Evolutionary conservation across 2,797 vertebrate species (phyloP).

Genomic region (Heterohyrax brucei): DNA sequence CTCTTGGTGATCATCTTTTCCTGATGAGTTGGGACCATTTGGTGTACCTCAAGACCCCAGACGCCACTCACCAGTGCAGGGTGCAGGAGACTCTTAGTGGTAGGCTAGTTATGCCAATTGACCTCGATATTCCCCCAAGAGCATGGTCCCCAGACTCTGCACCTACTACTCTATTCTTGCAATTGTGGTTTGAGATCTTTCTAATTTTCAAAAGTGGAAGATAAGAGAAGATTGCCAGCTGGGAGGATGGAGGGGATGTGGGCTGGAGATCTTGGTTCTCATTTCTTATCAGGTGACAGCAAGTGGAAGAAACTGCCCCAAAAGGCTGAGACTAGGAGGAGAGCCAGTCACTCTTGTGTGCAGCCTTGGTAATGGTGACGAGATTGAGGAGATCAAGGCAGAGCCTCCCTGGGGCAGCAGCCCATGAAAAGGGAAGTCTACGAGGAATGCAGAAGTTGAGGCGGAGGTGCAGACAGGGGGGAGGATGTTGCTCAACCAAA

Average conservation of each 20-base stretch:
- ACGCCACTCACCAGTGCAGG: too few relatives aligned
- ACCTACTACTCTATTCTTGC: too few relatives aligned
- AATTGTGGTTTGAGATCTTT: background rate
- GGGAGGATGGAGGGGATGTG: background rate
- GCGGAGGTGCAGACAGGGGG: background rate
- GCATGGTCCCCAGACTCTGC: too few relatives aligned
- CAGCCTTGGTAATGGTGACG: background rate
- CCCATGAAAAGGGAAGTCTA: background rate
- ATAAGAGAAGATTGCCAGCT: background rate
- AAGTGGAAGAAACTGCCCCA: background rate
- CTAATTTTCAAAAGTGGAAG: background rate
- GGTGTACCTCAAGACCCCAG: too few relatives aligned
- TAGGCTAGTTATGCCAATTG: too few relatives aligned
- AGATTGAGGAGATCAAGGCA: background rate
- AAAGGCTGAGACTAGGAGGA: background rate
- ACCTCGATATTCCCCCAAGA: too few relatives aligned
- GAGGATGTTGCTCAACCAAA: background rate
- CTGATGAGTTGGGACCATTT: too few relatives aligned
- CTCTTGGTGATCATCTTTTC: too few relatives aligned
- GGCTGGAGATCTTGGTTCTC: background rate
- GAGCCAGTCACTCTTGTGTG: background rate
- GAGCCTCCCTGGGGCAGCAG: background rate
- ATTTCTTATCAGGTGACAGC: background rate
- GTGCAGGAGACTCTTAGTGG: too few relatives aligned
- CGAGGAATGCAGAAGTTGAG: background rate